Conservation (phyloP, 2,888 invertebrate species). For the Acleris literana region DNA sequence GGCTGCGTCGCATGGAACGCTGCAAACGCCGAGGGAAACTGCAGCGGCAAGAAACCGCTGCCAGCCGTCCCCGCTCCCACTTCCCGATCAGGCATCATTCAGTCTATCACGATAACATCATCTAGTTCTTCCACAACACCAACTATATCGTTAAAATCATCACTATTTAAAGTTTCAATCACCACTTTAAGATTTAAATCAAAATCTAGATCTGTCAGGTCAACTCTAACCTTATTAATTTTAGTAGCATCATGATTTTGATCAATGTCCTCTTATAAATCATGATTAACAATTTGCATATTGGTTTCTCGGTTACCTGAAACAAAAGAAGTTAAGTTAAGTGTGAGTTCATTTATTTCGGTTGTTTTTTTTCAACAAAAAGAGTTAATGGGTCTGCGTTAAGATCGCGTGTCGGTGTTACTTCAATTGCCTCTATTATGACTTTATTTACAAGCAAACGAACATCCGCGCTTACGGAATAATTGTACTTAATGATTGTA, state of each 20-base stretch:
- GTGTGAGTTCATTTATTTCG: constrained; percentile 50
- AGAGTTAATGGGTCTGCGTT: constrained; percentile 54
- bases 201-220: constrained; percentile 60
- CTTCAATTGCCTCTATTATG: constrained; percentile 63
- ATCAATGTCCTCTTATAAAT: constrained; percentile 54
- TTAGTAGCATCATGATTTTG: constrained; percentile 56
- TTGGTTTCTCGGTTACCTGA: constrained; percentile 54
- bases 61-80: constrained; percentile 83
- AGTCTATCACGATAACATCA: constrained; percentile 62
- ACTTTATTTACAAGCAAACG: constrained; percentile 61
- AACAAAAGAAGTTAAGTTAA: constrained; percentile 58
- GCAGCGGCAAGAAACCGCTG: constrained; percentile 82
- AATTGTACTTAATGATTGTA: constrained; percentile 28
- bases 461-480: constrained; percentile 41
- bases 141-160: constrained; percentile 39
- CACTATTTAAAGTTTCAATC: constrained; percentile 29
- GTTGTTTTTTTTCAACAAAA: constrained; percentile 56
- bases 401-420: constrained; percentile 58
- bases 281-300: constrained; percentile 45
- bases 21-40: constrained; percentile 83
- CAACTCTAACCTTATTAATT: constrained; percentile 65
- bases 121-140: constrained; percentile 50
- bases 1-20: constrained; percentile 85
- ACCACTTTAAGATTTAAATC: background rate
- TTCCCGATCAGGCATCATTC: constrained; percentile 82